Percentiles rank a stretch among this genome's conserved stretches.
These are phyloP conservation scores for Augochlorella aurata DNA, from an alignment of 2,888 invertebrate genomes.

Conservation along the genomic window DNA sequence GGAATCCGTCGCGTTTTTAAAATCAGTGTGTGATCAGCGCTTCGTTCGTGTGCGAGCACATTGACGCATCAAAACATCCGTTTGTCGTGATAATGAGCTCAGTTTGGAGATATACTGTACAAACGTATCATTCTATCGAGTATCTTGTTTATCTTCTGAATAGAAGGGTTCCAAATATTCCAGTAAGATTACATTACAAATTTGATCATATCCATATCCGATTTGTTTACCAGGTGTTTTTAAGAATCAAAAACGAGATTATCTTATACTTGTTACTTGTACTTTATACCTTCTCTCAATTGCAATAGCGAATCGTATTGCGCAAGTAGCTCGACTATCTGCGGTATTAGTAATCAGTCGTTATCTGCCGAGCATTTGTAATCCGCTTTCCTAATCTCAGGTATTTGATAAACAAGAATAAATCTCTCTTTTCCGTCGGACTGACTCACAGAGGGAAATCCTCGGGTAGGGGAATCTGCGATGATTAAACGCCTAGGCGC, in stretches of 20 bases:
- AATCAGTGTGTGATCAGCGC: neutral
- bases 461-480: neutral
- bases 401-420: slow-evolving; percentile 2
- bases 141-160: neutral
- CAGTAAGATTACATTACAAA: no score
- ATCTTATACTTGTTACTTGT: neutral
- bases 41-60: neutral
- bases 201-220: no score
- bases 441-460: slow-evolving; percentile 24
- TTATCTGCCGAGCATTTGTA: slow-evolving; percentile 5
- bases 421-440: neutral
- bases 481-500: neutral
- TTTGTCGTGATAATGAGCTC: neutral
- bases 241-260: no score
- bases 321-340: neutral
- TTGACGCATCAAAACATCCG: neutral
- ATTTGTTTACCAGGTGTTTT: no score
- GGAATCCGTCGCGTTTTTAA: slow-evolving; percentile 23
- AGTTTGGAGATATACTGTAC: neutral
- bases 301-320: neutral
- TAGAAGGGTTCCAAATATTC: no score
- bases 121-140: neutral
- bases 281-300: neutral
- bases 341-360: slow-evolving; percentile 19
- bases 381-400: slow-evolving; percentile 23